Conservation (phyloP, 2,113 vertebrate species). For the Rhipidura dahli region DNA sequence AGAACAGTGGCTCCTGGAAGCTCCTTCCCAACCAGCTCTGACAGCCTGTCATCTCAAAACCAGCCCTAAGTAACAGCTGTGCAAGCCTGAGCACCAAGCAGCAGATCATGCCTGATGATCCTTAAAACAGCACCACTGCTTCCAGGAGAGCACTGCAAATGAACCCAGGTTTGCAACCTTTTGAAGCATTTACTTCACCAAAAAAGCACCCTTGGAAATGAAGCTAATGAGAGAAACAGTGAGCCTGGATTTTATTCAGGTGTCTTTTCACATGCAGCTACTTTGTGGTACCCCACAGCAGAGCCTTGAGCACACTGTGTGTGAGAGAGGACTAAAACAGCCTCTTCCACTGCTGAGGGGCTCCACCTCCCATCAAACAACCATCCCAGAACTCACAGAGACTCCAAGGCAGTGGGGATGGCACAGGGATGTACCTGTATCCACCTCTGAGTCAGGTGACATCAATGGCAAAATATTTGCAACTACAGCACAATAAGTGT, state of each 20-base stretch:
- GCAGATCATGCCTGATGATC: conserved; percentile 37
- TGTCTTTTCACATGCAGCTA: accelerated
- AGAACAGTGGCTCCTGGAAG: conserved; percentile 74
- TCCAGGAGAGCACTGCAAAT: not conserved
- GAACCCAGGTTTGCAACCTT: not conserved
- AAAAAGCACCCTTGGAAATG: not conserved
- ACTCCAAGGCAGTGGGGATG: not conserved
- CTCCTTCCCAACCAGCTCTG: conserved; percentile 48
- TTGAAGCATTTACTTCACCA: not conserved
- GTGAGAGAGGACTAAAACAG: no score
- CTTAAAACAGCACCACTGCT: not conserved
- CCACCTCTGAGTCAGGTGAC: not conserved
- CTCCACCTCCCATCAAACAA: not conserved
- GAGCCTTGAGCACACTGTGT: accelerated
- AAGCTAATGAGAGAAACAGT: accelerated
- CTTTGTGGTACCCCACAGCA: not conserved
- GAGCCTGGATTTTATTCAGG: not conserved
- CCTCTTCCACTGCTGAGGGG: not conserved
- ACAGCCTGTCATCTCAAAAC: conserved; percentile 70
- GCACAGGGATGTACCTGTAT: accelerated
- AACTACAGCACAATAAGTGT: accelerated
- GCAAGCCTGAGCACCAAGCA: conserved; percentile 56
- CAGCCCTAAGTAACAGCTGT: not conserved
- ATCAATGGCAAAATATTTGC: not conserved
- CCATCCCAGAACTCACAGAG: accelerated